Percentiles rank a stretch among this genome's conserved stretches.
Evolutionary conservation across 1,140 invertebrate genomes (phyloP).

Genomic region (Drosophila gunungcola): DNA sequence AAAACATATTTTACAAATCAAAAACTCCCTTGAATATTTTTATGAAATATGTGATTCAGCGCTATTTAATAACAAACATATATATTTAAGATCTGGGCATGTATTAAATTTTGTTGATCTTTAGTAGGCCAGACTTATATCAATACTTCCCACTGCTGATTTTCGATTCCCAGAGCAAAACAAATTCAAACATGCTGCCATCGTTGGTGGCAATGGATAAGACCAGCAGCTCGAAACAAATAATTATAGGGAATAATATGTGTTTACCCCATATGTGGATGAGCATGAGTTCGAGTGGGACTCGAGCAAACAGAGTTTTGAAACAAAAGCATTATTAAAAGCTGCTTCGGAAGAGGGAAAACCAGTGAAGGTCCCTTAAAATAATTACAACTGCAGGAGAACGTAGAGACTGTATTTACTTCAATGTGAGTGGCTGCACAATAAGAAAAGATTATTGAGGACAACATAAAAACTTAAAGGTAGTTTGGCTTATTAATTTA

Average conservation of each 20-base stretch:
- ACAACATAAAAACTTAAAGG: no score
- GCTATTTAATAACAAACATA: no score
- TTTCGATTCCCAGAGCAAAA: constrained; percentile 8
- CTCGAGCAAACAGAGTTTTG: constrained; percentile 6
- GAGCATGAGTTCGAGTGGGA: background rate
- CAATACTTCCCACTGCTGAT: background rate
- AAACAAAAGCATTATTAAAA: constrained; percentile 31
- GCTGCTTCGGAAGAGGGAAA: background rate
- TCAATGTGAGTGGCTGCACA: background rate
- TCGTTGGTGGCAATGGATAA: background rate
- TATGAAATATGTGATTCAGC: no score
- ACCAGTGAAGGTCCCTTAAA: constrained; percentile 4
- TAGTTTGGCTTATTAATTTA: no score
- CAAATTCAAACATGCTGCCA: background rate
- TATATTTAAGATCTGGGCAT: no score
- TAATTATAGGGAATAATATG: constrained; percentile 19
- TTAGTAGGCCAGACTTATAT: background rate
- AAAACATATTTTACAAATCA: no score
- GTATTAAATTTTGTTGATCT: background rate
- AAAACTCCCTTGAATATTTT: no score
- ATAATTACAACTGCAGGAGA: constrained; percentile 23
- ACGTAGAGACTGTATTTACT: background rate
- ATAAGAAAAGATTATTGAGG: background rate
- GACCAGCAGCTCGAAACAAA: constrained; percentile 12
- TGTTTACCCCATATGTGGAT: background rate